Base-by-base conservation (phyloP, 64 coral and sea anemone genomes). In the Acropora tenuis region DNA sequence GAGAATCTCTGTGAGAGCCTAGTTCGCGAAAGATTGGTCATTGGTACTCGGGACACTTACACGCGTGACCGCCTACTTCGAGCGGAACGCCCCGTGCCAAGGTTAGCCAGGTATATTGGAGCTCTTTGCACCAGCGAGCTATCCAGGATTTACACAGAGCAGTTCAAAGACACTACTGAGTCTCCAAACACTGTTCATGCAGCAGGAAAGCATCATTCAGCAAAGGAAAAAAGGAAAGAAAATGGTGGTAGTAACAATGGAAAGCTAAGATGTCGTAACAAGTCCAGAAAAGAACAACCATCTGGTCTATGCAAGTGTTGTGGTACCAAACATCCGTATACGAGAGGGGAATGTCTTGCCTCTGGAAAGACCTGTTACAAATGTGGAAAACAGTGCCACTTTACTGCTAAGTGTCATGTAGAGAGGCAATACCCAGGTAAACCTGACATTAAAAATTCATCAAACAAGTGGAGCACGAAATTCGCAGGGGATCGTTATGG, bases 141-240 rank as follows among this genome's bases (percentile, higher is more conserved):
- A 8, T 63, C 80, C 1, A 82, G 80, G 45, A 65, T 16, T 5
- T 58, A 82, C 80, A 82, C 61, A 17, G 80, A 82, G 40, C 80
- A 82, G 55, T 17, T 66, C 45, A 82, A 65, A 44, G 80, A 82
- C 45, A 41, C 55, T 41, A 16, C 0, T 65, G 80, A 65, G 43
- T 17, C 80, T 5, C 57, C 20, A 43, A 43, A 66, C 4, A 44
- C 49, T 1, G 49, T 80, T 30, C 78, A 80, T 80, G 78, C 8
- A 57, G 49, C 78, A 57, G 49, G 19, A 3, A 82, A 65, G 41
- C 50, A 60, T n/a, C 0, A 8, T 81, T 53, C 40, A 8, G 79
- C 17, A 43, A 81, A 59, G 3, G 8, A 61, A 0, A 81, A 53
- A 18, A 9, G 52, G n/a, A 81, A n/a, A 6, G 7, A 30, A 60